These are phyloP conservation scores for Pristionchus pacificus DNA, from an alignment of 1,140 invertebrate genomes.

Conservation along the genomic window DNA sequence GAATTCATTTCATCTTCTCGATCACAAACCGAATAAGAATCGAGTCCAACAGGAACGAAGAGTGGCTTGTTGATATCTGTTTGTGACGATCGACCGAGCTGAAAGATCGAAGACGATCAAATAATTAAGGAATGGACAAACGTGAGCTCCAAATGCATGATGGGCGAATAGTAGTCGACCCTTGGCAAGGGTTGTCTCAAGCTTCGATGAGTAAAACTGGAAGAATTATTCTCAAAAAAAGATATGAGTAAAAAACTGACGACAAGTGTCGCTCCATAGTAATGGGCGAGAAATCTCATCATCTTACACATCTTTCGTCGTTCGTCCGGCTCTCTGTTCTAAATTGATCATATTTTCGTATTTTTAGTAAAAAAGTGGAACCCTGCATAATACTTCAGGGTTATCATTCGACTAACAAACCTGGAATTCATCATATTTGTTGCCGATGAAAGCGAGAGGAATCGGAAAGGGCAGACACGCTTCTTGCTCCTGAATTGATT, in stretches of 20 bases:
- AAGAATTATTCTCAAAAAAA: neutral
- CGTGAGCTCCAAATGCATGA: neutral
- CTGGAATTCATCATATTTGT: neutral
- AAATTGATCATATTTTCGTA: neutral
- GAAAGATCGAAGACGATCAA: neutral
- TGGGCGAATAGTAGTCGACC: neutral
- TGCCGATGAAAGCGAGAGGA: neutral
- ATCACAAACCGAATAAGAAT: neutral
- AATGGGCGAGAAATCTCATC: neutral
- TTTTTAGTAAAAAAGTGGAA: too few species aligned
- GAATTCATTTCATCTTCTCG: neutral
- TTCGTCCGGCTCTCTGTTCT: neutral
- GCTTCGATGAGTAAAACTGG: neutral
- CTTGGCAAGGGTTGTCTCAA: neutral
- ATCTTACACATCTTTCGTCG: neutral
- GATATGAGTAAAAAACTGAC: too few species aligned
- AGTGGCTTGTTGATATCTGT: neutral
- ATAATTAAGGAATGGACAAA: neutral
- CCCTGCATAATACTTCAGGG: too few species aligned
- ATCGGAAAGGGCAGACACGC: neutral
- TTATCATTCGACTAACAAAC: neutral
- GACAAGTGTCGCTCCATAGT: neutral
- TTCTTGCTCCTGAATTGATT: neutral
- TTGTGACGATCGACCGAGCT: neutral
- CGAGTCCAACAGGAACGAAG: neutral